phyloP scores from a whole-genome alignment of 1,140 invertebrate genomes.

The Drosophila ercepeae region DNA sequence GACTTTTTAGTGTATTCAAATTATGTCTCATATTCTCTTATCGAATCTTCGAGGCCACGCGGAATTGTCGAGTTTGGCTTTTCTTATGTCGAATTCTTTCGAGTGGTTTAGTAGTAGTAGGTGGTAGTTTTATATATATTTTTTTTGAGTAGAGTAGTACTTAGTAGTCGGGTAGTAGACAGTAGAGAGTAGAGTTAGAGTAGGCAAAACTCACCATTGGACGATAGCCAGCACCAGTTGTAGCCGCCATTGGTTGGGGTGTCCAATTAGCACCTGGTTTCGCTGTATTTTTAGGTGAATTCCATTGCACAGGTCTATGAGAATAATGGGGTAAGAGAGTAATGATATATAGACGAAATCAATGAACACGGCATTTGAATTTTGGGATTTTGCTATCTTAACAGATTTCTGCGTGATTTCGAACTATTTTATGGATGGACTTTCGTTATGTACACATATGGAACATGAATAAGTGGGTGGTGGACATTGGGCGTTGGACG shows the following conservation, averaged over 20 bases:
- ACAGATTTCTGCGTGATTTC: conserved; percentile 50
- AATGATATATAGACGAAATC: conserved; percentile 80
- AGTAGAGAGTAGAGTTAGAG: conserved; percentile 67
- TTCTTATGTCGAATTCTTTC: conserved; percentile 42
- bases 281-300: conserved; percentile 92
- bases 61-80: conserved; percentile 11
- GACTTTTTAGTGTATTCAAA: conserved; percentile 29
- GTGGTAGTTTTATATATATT: conserved; percentile 16
- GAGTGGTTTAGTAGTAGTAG: conserved; percentile 20
- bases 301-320: conserved; percentile 91
- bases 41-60: conserved; percentile 39
- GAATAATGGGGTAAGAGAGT: conserved; percentile 81
- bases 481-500: neutral
- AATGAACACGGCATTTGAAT: conserved; percentile 65
- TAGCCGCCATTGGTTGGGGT: conserved; percentile 93
- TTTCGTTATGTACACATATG: conserved; percentile 65
- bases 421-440: conserved; percentile 38
- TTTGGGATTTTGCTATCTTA: conserved; percentile 45
- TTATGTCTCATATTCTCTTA: conserved; percentile 20
- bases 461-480: conserved; percentile 50
- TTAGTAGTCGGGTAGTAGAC: conserved; percentile 62
- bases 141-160: conserved; percentile 20
- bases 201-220: conserved; percentile 89
- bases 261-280: conserved; percentile 91
- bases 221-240: conserved; percentile 92